These are phyloP conservation scores for Gallinago solitaria DNA, from an alignment of 2,797 vertebrate species.

Conservation along the genomic window DNA sequence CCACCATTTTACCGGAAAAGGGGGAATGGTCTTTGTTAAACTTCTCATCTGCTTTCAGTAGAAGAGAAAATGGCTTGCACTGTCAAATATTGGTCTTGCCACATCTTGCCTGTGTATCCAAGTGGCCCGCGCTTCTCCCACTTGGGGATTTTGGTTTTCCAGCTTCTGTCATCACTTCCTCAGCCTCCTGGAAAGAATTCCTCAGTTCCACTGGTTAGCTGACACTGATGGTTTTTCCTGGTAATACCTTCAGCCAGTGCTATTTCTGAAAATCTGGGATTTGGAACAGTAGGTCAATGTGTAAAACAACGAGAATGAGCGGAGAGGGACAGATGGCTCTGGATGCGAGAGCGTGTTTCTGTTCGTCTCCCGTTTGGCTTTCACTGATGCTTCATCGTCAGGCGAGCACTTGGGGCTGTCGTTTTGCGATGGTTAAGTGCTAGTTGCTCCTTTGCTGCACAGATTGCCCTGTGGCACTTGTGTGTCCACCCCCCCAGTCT, in stretches of 20 bases:
- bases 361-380: slow-evolving; percentile 51
- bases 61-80: not conserved
- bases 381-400: not conserved
- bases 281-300: slow-evolving; percentile 69
- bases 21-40: not conserved
- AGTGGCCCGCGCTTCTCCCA: not conserved
- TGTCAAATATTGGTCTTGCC: not conserved
- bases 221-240: not conserved
- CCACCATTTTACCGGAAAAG: not conserved
- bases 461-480: not conserved
- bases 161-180: slow-evolving; percentile 25
- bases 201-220: slow-evolving; percentile 15
- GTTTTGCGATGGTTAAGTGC: not conserved
- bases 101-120: not conserved
- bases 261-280: slow-evolving; percentile 58
- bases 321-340: slow-evolving; percentile 55
- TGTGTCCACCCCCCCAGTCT: not conserved
- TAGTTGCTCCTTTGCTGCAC: slow-evolving; percentile 17
- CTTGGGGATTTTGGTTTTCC: slow-evolving; percentile 16
- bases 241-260: slow-evolving; percentile 39
- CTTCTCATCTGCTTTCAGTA: not conserved
- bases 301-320: slow-evolving; percentile 22
- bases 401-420: not conserved
- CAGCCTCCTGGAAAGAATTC: slow-evolving; percentile 11
- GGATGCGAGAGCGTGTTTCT: slow-evolving; percentile 19